These are phyloP conservation scores for Endomychus coccineus DNA, from an alignment of 2,888 invertebrate genomes.

Conservation along the genomic window DNA sequence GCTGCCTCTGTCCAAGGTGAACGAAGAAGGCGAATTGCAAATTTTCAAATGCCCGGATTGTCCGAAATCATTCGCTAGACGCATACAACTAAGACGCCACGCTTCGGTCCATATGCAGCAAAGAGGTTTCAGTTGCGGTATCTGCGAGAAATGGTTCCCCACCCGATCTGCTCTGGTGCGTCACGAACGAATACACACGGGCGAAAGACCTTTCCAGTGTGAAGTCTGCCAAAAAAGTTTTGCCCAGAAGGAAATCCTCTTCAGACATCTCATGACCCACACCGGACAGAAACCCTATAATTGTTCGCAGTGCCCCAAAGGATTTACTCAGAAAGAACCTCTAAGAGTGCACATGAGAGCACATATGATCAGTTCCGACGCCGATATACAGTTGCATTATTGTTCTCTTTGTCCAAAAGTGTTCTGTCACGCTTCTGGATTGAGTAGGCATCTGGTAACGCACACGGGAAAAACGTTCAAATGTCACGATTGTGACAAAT, in stretches of 20 bases:
- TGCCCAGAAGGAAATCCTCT: constrained; percentile 65
- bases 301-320: constrained; percentile 58
- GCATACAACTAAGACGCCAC: constrained; percentile 54
- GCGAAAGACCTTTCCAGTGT: constrained; percentile 50
- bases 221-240: constrained; percentile 56
- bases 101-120: constrained; percentile 55
- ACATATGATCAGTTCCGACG: constrained; percentile 51
- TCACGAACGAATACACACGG: constrained; percentile 63
- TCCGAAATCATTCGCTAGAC: constrained; percentile 55
- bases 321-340: constrained; percentile 67
- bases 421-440: constrained; percentile 55
- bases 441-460: constrained; percentile 59
- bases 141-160: constrained; percentile 61
- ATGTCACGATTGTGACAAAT: constrained; percentile 58
- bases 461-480: constrained; percentile 59
- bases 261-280: constrained; percentile 54
- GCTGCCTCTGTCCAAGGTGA: constrained; percentile 20
- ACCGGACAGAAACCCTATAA: constrained; percentile 58
- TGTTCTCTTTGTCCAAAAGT: constrained; percentile 61
- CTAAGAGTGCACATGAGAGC: constrained; percentile 55
- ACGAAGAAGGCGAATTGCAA: constrained; percentile 40
- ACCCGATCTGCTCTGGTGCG: constrained; percentile 59
- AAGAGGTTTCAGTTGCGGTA: constrained; percentile 50
- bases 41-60: constrained; percentile 56
- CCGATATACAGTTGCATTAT: constrained; percentile 55